Base-by-base conservation (phyloP, 2,797 vertebrate species). In the Xerus rutilus region DNA sequence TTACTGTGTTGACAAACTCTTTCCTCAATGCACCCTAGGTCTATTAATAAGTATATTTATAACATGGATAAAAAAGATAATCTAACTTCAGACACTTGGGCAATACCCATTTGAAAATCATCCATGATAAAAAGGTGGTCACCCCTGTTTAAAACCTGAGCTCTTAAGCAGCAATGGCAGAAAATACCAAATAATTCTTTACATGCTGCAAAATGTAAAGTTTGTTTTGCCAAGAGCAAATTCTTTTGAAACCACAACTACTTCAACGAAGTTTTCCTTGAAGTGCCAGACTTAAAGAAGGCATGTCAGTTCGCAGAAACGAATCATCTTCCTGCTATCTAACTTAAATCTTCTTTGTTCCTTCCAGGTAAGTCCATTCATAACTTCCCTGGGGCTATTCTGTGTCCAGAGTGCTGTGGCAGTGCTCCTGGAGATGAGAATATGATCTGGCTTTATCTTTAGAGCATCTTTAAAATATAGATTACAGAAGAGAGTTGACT, bases 391-490 rank as follows among this genome's bases (percentile, higher is more conserved):
- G n/a, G 73, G 91, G 96, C 96, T 81, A 73, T 85, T 95, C 87
- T 35, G 28, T 95, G 84, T 97, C 96, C 93, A 89, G 77, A 95
- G 91, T 0, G 0, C 74, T 20, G 32, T 23, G 81, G 67, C 69
- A 43, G n/a, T 49, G 67, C 49, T 96, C 78, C 64, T 0, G 13
- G 79, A 89, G 93, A 93, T 17, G 70, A 79, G 86, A 87, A 93
- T 76, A 72, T 2, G 30, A 86, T 69, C 65, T 59, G 62, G 77
- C 54, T 95, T 96, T 96, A 96, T 95, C 96, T 97, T 97, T 77
- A 95, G 89, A 97, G 96, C 78, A 92, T 96, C 95, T 95, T 96
- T 98, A 96, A 97, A 98, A 97, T 97, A 97, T 92, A 97, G 95
- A 96, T 97, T 85, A 98, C 81, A 95, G 79, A 89, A 89, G 82